Conservation (phyloP, 2,113 vertebrate genomes). For the Halcyon malimbica region DNA sequence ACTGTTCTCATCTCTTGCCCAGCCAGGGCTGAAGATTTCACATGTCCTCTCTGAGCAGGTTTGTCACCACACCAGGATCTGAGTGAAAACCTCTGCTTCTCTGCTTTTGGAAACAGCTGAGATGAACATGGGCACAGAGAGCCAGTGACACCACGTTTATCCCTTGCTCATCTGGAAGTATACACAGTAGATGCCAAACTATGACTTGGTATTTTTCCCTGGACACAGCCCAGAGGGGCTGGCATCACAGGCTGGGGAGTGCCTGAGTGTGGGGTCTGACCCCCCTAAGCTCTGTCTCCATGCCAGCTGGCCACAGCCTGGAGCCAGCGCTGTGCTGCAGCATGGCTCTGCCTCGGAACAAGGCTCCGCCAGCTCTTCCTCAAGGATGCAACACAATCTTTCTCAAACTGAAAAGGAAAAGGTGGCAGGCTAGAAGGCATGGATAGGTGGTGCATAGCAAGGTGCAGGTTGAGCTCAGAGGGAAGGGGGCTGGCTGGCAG, state of each 20-base stretch:
- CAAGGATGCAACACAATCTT: rapidly evolving
- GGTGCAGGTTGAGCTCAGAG: not conserved
- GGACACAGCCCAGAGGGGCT: not conserved
- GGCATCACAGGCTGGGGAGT: not conserved
- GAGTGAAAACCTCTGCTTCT: not conserved
- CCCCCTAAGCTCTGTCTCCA: rapidly evolving
- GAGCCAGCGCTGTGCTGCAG: not conserved
- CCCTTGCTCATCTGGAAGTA: not conserved
- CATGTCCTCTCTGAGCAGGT: rapidly evolving
- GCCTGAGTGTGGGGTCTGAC: not conserved
- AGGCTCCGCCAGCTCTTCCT: not conserved
- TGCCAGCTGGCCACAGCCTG: not conserved
- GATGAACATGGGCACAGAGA: rapidly evolving
- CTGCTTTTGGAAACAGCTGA: not conserved
- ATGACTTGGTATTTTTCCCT: not conserved
- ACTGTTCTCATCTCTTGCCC: not conserved
- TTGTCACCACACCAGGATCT: rapidly evolving
- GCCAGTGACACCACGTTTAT: rapidly evolving
- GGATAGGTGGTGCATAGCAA: not conserved
- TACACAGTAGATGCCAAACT: rapidly evolving
- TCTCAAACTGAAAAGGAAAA: not conserved
- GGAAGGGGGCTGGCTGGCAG: not conserved
- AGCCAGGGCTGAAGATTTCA: not conserved
- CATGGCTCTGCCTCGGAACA: rapidly evolving
- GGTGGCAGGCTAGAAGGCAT: not conserved